Evolutionary conservation across 1,140 invertebrate genomes (phyloP), one percentile per base, ranked within the genome.

Genomic region (Panulirus ornatus): DNA sequence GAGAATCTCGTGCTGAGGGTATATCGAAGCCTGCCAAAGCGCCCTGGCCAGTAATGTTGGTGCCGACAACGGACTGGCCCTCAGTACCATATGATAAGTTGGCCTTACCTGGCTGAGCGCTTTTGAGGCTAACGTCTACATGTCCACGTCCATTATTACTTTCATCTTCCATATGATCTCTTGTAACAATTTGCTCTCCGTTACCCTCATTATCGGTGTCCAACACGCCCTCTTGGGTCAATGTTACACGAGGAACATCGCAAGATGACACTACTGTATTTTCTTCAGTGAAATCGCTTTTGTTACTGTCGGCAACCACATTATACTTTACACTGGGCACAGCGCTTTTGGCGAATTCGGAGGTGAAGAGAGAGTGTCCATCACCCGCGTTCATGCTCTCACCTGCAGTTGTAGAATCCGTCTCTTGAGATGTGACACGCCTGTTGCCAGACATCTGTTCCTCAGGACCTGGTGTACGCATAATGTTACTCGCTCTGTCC

Each of bases 211-310:
- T 30, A 19, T n/a, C 27, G 19, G 8, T 63, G n/a, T 63, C 51
- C n/a, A 51, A 34, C n/a, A 36, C 58, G 79, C 22, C 79, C 9
- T 82, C 79, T 82, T 82, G 47, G 27, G 30, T 36, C 42, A 63
- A 82, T 82, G 79, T 82, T 82, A 34, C 79, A 82, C 79, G 79
- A 54, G 79, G 79, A 82, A 82, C 79, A 82, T 38, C 36, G 79
- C 79, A 82, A 82, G 79, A 82, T 82, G 79, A 82, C 36, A 40
- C 2, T 51, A 36, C 40, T 36, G 34, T 51, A 19, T 36, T 63
- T 58, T 54, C 30, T 38, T 63, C 6, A 63, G 22, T 27, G 36
- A 44, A 22, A 19, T 58, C 58, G 16, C 27, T 34, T 34, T 1
- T 11, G 30, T 11, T 63, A 63, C 19, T 63, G 79, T 58, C 54